Evolutionary conservation across 2,888 invertebrate genomes (phyloP).

Genomic region (Xanthorhoe spadicearia): DNA sequence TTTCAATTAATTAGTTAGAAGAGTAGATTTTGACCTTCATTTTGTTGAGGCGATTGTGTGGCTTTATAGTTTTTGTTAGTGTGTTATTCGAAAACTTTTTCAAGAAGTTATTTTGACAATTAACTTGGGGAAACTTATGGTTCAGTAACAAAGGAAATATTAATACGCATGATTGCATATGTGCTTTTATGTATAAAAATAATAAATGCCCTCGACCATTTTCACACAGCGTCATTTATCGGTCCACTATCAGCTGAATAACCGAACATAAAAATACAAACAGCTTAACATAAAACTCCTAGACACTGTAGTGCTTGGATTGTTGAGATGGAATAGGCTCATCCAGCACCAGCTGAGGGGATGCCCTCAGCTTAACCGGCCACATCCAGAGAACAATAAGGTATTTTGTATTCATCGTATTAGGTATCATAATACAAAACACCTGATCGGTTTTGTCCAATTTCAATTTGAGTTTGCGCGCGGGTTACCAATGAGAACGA

Average conservation of each 20-base stretch:
- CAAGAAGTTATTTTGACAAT: background rate
- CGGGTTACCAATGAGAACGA: constrained; percentile 29
- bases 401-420: constrained; percentile 21
- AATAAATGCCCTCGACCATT: too few species aligned
- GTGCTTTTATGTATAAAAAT: too few species aligned
- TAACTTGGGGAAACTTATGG: background rate
- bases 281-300: too few species aligned
- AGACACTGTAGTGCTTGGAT: too few species aligned
- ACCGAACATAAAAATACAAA: too few species aligned
- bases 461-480: constrained; percentile 28
- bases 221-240: too few species aligned
- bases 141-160: background rate
- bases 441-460: constrained; percentile 25
- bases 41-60: constrained; percentile 6
- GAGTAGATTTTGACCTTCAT: constrained; percentile 4
- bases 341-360: too few species aligned
- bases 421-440: constrained; percentile 21
- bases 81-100: background rate
- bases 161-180: too few species aligned
- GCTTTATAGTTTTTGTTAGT: constrained; percentile 2
- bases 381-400: background rate
- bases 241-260: too few species aligned
- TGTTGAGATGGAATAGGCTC: too few species aligned
- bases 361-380: too few species aligned
- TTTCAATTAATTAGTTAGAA: constrained; percentile 19